Base-by-base conservation (phyloP, 1,140 invertebrate species). In the Bombus confusus region DNA sequence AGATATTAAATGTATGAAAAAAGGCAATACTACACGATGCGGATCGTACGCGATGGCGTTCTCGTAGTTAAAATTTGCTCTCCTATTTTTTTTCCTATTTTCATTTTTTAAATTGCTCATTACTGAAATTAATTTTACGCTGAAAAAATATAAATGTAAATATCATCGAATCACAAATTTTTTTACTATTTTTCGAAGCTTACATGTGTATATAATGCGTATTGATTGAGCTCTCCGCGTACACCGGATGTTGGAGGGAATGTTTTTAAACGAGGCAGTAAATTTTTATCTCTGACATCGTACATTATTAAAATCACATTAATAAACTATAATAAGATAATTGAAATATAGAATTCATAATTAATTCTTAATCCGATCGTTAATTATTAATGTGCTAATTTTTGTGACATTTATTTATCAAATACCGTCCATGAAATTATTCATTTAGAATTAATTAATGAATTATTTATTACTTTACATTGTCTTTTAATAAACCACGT, bases 1-100 rank as follows among this genome's bases (percentile, higher is more conserved):
- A 90, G 82, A 86, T 88, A 90, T 91, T 87, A 87, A 86, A 91
- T 82, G 72, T 77, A 88, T 52, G 34, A 31, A 78, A 39, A 78
- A 68, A 87, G 87, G 10, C 34, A 34, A 41, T 52, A 68, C 85
- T 79, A 85, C 87, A 59, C 85, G 87, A 71, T 39, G 88, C 76
- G 59, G 8, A 39, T 34, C 59, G 13, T n/a, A 41, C 34, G 66
- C 9, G 18, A 41, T 79, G 13, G 13, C 22, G 41, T 57, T 31
- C 31, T 31, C 57, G 22, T 15, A 25, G 31, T 37, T 31, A 25
- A 18, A 66, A 72, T 43, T n/a, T 28, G 13, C 18, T n/a, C 25
- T 2, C 2, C 28, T 69, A 12, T 47, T 13, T 43, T 12, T 12
- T 43, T 15, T 43, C 9, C 0, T 3, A 62, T 28, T 28, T 12